phyloP scores from a whole-genome alignment of 2,113 vertebrate genomes.

The Prunella himalayana region DNA sequence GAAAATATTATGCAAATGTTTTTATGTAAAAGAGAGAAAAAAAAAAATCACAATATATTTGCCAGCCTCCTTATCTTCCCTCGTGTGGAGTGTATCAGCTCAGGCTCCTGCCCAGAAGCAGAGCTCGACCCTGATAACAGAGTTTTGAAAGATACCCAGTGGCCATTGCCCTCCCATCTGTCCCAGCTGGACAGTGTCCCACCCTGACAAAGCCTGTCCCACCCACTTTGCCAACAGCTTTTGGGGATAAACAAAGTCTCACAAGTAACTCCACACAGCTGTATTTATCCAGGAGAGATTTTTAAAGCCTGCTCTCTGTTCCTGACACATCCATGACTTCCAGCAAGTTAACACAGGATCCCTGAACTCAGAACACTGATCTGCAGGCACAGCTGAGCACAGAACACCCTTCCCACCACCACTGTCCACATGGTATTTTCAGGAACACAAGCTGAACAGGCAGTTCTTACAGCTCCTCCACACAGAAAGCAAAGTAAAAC shows the following conservation, averaged over 20 bases:
- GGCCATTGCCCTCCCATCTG: slow-evolving; percentile 20
- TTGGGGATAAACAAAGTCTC: neutral
- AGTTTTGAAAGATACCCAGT: neutral
- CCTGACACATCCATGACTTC: neutral
- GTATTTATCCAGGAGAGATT: neutral
- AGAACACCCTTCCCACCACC: neutral
- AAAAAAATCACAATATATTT: slow-evolving; percentile 4
- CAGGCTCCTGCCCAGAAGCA: neutral
- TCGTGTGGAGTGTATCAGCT: neutral
- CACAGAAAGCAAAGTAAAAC: neutral
- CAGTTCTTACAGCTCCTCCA: neutral
- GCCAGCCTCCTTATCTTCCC: neutral
- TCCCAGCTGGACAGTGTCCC: slow-evolving; percentile 29
- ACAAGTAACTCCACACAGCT: neutral
- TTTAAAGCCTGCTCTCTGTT: neutral
- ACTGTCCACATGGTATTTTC: neutral
- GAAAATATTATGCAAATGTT: neutral
- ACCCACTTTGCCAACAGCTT: neutral
- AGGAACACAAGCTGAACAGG: neutral
- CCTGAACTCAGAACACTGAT: neutral
- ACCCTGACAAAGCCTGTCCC: slow-evolving; percentile 8
- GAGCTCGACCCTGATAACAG: slow-evolving; percentile 23
- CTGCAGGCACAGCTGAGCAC: neutral
- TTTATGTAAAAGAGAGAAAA: neutral
- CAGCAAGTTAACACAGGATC: neutral